phyloP scores from a whole-genome alignment of 2,113 vertebrate species.

The Ginglymostoma cirratum region DNA sequence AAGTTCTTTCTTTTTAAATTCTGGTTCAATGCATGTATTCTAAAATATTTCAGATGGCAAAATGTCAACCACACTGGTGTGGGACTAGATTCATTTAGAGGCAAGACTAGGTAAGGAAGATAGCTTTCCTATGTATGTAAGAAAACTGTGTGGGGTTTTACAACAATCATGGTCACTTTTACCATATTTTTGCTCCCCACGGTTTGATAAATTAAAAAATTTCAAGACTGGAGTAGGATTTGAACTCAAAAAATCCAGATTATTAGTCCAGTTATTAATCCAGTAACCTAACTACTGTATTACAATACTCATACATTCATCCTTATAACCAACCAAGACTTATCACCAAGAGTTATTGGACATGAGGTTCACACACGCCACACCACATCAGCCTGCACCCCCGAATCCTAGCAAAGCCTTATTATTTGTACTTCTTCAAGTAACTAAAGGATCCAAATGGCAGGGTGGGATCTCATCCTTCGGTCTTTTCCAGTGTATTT shows the following conservation, averaged over 20 bases:
- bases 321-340: not conserved
- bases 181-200: not conserved
- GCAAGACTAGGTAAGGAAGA: not conserved
- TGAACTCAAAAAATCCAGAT: not conserved
- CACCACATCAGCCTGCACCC: not conserved
- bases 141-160: not conserved
- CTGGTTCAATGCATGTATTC: not conserved
- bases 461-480: not conserved
- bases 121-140: not conserved
- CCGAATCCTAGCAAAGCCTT: not conserved
- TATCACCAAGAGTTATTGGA: not conserved
- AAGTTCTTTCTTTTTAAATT: not conserved
- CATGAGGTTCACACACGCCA: not conserved
- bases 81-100: not conserved
- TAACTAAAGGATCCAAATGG: not conserved
- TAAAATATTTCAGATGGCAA: not conserved
- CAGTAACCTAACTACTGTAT: not conserved
- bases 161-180: not conserved
- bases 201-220: not conserved
- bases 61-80: not conserved
- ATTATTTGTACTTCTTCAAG: not conserved
- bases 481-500: not conserved
- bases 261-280: not conserved
- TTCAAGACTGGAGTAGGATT: not conserved
- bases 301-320: not conserved